Evolutionary conservation across 2,113 vertebrate genomes (phyloP).

Genomic region (Potamarius usumacintae): DNA sequence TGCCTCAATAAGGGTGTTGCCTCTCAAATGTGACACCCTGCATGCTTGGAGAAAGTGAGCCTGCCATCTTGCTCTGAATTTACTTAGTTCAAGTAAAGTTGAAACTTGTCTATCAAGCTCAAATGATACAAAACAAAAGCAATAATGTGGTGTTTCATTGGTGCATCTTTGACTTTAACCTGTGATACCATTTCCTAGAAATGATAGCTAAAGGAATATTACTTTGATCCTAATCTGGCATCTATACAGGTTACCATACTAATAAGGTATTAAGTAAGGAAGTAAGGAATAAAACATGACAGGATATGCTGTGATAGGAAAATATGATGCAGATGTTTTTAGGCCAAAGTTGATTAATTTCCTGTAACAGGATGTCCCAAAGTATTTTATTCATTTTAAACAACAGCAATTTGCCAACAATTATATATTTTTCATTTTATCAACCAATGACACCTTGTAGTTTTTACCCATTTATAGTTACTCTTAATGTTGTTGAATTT

Average conservation of each 20-base stretch:
- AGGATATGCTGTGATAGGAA: neutral
- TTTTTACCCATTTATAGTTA: neutral
- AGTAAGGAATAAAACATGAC: neutral
- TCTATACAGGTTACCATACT: neutral
- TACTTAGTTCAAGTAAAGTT: neutral
- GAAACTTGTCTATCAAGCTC: neutral
- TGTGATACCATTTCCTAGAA: neutral
- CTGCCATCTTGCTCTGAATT: neutral
- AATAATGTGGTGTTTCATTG: neutral
- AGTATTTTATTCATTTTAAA: neutral
- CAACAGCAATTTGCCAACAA: neutral
- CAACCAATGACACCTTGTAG: neutral
- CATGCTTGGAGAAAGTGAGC: neutral
- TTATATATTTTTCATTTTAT: neutral
- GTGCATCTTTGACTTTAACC: neutral
- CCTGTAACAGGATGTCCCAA: neutral
- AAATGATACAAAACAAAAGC: neutral
- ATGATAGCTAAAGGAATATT: neutral
- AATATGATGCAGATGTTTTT: neutral
- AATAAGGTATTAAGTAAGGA: neutral
- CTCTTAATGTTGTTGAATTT: too few relatives aligned
- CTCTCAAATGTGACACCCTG: conserved; percentile 26
- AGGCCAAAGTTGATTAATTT: neutral
- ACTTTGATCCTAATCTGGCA: neutral
- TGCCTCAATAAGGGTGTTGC: neutral